Percentiles rank a stretch among this genome's conserved stretches.
phyloP scores from a whole-genome alignment of 2,113 vertebrate genomes.

The Pterocles burchelli region DNA sequence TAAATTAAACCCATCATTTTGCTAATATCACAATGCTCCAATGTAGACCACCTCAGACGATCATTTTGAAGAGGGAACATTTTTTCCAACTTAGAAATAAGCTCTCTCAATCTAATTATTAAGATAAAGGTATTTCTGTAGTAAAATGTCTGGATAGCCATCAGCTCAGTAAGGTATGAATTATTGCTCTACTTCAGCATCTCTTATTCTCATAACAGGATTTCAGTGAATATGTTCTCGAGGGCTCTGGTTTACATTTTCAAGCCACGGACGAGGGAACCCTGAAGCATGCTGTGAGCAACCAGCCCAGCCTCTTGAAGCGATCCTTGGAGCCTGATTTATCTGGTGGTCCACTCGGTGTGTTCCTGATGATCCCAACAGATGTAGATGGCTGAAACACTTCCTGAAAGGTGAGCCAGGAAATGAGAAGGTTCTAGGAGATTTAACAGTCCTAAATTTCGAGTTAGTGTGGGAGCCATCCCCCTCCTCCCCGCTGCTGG shows the following conservation, averaged over 20 bases:
- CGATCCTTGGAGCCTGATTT: background rate
- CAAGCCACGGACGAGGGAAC: too few species aligned
- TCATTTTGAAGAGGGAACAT: background rate
- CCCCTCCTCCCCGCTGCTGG: background rate
- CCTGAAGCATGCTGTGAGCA: background rate
- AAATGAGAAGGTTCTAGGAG: background rate
- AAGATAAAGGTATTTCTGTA: background rate
- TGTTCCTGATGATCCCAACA: fast-evolving
- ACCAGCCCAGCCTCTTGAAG: fast-evolving
- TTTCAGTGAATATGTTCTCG: background rate
- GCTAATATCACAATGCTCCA: background rate
- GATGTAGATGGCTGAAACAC: fast-evolving
- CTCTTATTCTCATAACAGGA: background rate
- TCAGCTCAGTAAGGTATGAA: background rate
- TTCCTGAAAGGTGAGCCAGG: background rate
- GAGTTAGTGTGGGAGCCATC: background rate
- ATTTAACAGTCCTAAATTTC: background rate
- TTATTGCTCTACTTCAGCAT: background rate
- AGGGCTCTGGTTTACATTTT: background rate
- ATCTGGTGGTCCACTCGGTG: fast-evolving
- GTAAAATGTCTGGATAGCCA: background rate
- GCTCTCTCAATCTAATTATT: background rate
- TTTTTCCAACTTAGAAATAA: background rate
- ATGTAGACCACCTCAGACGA: background rate
- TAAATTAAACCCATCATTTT: constrained; percentile 45